Percentiles rank a stretch among this genome's conserved stretches.
phyloP scores from a whole-genome alignment of 2,113 vertebrate genomes.

The Apistogramma diplotaenia region DNA sequence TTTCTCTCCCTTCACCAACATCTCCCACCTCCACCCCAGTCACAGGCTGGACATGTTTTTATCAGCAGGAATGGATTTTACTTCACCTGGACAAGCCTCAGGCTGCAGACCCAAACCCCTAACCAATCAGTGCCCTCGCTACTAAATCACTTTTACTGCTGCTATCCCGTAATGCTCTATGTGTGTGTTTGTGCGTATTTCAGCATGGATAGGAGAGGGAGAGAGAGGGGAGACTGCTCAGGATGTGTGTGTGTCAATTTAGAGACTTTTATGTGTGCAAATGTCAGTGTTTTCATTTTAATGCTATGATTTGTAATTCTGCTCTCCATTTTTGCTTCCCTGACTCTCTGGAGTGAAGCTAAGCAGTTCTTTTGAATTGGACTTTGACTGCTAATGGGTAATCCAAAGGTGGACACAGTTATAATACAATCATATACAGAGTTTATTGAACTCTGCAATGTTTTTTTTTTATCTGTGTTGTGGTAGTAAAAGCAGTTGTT shows the following conservation, averaged over 20 bases:
- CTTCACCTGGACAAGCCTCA: conserved; percentile 25
- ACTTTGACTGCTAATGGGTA: not conserved
- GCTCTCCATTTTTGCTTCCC: not conserved
- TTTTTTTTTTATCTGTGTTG: not conserved
- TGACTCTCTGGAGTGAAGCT: not conserved
- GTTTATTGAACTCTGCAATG: not conserved
- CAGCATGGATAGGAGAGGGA: not conserved
- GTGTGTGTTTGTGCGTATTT: not conserved
- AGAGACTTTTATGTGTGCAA: not conserved
- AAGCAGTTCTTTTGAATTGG: not conserved
- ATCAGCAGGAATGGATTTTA: conserved; percentile 38
- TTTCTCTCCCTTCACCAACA: not conserved
- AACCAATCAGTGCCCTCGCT: not conserved
- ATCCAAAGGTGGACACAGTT: not conserved
- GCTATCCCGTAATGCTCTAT: not conserved
- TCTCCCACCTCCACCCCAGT: not conserved
- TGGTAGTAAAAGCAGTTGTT: not conserved
- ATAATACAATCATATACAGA: not conserved
- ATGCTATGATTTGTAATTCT: not conserved
- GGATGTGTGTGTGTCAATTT: not conserved
- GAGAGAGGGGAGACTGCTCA: not conserved
- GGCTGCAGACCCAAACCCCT: conserved; percentile 23
- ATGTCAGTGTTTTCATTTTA: not conserved
- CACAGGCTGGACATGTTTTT: conserved; percentile 11
- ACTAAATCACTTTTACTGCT: conserved; percentile 49